Percentiles rank a stretch among this genome's conserved stretches.
Conservation (phyloP, 1,140 invertebrate species). For the Tetramorium parvispinum region DNA sequence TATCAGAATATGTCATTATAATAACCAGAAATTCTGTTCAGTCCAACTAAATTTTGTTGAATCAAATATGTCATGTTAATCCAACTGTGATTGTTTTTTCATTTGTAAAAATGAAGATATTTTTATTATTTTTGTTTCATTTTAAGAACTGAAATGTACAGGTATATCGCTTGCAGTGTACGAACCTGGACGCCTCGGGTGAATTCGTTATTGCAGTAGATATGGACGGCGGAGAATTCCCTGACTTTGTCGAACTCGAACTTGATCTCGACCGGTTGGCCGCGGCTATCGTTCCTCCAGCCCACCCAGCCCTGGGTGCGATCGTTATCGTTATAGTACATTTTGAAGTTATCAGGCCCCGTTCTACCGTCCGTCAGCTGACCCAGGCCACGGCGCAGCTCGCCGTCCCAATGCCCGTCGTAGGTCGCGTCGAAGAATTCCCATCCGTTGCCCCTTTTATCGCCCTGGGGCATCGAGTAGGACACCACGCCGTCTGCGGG, state of each 20-base stretch:
- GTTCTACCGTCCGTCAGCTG: constrained; percentile 90
- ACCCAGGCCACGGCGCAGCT: constrained; percentile 89
- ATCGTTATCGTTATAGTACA: constrained; percentile 86
- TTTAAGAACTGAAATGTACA: neutral
- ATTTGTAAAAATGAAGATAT: too few species aligned
- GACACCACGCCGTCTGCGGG: constrained; percentile 91
- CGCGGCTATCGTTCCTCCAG: constrained; percentile 93
- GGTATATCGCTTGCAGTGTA: neutral
- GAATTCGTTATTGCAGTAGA: constrained; percentile 93
- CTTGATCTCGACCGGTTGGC: constrained; percentile 90
- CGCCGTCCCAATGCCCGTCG: constrained; percentile 90
- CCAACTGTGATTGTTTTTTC: too few species aligned
- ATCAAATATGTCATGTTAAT: too few species aligned
- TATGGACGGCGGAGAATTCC: constrained; percentile 93
- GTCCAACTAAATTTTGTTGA: too few species aligned
- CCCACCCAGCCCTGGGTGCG: constrained; percentile 94
- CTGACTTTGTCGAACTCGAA: constrained; percentile 95
- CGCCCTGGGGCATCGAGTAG: constrained; percentile 94
- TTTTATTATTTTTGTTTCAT: neutral
- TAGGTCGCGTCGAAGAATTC: constrained; percentile 93
- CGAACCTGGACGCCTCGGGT: constrained; percentile 91
- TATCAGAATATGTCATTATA: too few species aligned
- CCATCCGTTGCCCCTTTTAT: constrained; percentile 89
- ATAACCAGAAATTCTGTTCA: too few species aligned
- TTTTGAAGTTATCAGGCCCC: constrained; percentile 91